A percentile compares a stretch with the other conserved stretches of the same genome.
These are phyloP conservation scores for Silurus aristotelis DNA, from an alignment of 2,797 vertebrate species.

Conservation along the genomic window DNA sequence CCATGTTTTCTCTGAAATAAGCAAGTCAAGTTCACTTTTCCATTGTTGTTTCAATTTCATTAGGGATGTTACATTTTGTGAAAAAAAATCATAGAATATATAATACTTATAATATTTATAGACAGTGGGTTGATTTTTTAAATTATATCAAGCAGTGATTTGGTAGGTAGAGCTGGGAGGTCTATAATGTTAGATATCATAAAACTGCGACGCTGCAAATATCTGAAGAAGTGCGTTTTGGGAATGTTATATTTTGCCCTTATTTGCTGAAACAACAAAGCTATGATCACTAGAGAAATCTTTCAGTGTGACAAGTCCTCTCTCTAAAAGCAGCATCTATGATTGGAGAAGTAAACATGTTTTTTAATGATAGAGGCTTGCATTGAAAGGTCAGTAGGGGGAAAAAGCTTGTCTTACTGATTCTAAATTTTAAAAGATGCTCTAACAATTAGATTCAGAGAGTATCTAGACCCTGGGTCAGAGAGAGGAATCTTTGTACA, in stretches of 20 bases:
- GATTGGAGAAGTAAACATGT: background rate
- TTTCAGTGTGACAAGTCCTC: background rate
- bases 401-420: background rate
- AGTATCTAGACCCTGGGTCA: background rate
- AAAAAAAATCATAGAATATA: background rate
- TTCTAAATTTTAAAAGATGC: background rate
- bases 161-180: background rate
- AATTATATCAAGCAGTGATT: background rate
- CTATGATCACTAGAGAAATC: background rate
- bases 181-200: background rate
- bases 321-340: background rate
- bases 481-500: background rate
- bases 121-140: too few relatives aligned
- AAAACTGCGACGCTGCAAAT: background rate
- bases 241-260: background rate
- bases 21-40: background rate
- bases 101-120: too few relatives aligned
- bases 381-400: background rate
- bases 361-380: too few relatives aligned
- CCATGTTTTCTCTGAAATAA: background rate
- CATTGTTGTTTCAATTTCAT: background rate
- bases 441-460: background rate
- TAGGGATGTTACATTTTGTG: background rate
- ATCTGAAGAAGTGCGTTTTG: background rate
- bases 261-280: background rate